Evolutionary conservation across 1,140 invertebrate genomes (phyloP), one percentile per base, ranked within the genome.

Genomic region (Drosophila punjabiensis): DNA sequence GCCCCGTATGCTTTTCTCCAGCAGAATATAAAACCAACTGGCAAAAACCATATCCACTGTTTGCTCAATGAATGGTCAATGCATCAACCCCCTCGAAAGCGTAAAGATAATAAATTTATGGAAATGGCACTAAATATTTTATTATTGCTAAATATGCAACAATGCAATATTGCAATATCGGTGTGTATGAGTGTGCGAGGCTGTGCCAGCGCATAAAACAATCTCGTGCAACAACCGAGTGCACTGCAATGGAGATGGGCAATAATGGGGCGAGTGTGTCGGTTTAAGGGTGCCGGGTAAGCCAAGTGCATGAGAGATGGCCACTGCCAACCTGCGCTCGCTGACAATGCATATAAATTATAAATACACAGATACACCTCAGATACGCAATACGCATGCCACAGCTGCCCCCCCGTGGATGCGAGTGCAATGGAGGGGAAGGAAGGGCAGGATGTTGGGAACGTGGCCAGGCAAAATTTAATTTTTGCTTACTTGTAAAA

Each of bases 91-190:
- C n/a, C 56, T 52, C 32, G 45, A 24, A 32, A 53, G 71, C 60
- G 47, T 67, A 52, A 48, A 59, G 79, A 90, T 90, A 90, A 90
- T 90, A 90, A 90, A 90, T 90, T 90, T 86, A 89, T 86, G 76
- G 79, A 89, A 90, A 71, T 90, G 73, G 64, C 79, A 90, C 86
- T 90, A 90, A 90, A 90, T 90, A 90, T 90, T 90, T 90, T 90
- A 90, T 90, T 90, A 86, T 82, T 86, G 87, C 86, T 90, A 90
- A 90, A 90, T 90, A 90, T 86, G 86, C 87, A 90, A 90, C 82
- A 86, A 81, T 90, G 76, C 85, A 80, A 79, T 79, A 77, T 77
- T 33, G 66, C 59, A 24, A 24, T 24, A 28, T 50, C 53, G 24
- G 37, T 56, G 39, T 28, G 52, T n/a, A n/a, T 18, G 55, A 37